Base-by-base conservation (phyloP, 2,113 vertebrate genomes). In the Ciconia stormi region DNA sequence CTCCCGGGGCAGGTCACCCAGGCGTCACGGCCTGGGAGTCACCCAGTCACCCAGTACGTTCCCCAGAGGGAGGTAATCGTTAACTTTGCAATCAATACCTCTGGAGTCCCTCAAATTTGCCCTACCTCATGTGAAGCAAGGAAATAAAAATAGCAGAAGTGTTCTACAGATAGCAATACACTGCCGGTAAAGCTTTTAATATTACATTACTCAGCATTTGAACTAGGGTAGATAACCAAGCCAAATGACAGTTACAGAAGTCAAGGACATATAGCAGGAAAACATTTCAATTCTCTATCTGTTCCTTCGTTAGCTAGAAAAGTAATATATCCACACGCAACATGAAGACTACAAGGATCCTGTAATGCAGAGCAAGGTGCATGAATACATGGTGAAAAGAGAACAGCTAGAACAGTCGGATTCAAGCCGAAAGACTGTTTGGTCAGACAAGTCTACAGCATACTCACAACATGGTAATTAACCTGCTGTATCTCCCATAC, bases 211-310 rank as follows among this genome's bases (percentile, higher is more conserved):
- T 62, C 67, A 92, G 6, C 38, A 46, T 34, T 92, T 78, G 46
- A 87, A 53, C 89, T 58, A 81, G 70, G 20, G 47, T 42, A 81
- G 80, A 84, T 94, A 91, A 81, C 21, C 0, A 4, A 89, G 46
- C 50, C 71, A 89, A 87, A 84, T 65, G 58, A 93, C 59, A 87
- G 80, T 90, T 58, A 73, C 86, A 96, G 46, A 83, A 83, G 59
- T 58, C 91, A 89, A 92, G 61, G 87, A 58, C 62, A 22, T 16
- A 42, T 0, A 73, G 49, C 17, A 72, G 56, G 70, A 91, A 89
- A 93, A 65, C 8, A 40, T 22, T 42, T 56, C 50, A 23, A 47
- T 58, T 61, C 61, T 55, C 34, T 58, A 1, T 42, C 38, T 77
- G 81, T 84, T 62, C 47, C 47, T 78, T 73, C 59, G 42, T 34